Conservation (phyloP, 2,888 invertebrate species). For the Melieria picta region DNA sequence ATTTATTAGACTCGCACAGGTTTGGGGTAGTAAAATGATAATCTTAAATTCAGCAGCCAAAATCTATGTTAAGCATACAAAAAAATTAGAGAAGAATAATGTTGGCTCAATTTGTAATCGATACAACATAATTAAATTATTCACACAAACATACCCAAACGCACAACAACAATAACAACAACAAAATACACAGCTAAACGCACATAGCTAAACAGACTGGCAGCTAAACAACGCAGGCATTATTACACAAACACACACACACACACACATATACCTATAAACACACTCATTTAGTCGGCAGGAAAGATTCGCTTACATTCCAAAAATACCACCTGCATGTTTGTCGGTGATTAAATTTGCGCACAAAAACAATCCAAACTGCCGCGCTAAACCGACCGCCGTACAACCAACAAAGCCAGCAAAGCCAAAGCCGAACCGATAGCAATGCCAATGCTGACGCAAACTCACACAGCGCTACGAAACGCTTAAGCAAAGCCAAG, state of each 20-base stretch:
- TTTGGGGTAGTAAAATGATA: neutral
- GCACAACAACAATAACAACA: neutral
- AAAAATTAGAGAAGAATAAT: neutral
- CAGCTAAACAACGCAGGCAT: neutral
- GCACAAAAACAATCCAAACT: conserved; percentile 39
- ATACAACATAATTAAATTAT: conserved; percentile 33
- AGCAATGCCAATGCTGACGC: neutral
- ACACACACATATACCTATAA: neutral
- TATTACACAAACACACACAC: conserved; percentile 12
- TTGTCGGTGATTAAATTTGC: conserved; percentile 42
- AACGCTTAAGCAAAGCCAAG: conserved; percentile 1
- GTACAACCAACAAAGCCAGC: conserved; percentile 10
- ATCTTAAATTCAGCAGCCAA: neutral
- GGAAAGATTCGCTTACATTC: conserved; percentile 7
- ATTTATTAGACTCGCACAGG: neutral
- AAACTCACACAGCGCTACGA: neutral
- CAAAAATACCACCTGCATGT: conserved; percentile 40
- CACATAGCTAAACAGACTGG: too few species aligned
- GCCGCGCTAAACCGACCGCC: conserved; percentile 15
- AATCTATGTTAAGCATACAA: neutral
- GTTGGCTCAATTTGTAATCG: conserved; percentile 35
- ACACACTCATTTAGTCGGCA: conserved; percentile 17
- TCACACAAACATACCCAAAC: conserved; percentile 16
- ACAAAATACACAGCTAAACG: too few species aligned
- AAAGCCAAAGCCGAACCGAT: conserved; percentile 13